Evolutionary conservation across 1,140 invertebrate species (phyloP), one percentile per base, ranked within the genome.

Genomic region (Branchinecta lindahli): DNA sequence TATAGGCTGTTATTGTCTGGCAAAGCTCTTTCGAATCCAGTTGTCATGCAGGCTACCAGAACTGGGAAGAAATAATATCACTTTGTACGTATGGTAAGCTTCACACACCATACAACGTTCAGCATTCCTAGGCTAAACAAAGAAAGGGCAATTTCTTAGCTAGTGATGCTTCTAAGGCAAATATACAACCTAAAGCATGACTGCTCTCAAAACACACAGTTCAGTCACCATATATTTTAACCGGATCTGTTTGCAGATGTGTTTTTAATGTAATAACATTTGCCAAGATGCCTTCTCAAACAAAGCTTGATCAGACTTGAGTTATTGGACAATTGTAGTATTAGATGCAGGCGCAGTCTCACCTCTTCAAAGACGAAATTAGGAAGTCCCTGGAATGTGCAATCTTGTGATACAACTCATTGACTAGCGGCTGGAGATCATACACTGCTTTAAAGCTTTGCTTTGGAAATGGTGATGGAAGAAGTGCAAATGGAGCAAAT

Each of bases 371-470:
- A 67, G 85, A 85, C 45, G 85, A 80, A 15, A 82, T 81, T 8
- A 97, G 80, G 79, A 96, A 96, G 67, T 87, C 83, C 75, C 87
- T 81, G 81, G 94, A 86, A 79, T 93, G 85, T 8, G 93, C 89
- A 65, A 96, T 88, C 80, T 86, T 87, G 76, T 96, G 92, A 80
- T 94, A 89, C 4, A 97, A 79, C 75, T 88, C 83, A 81, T 96
- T 95, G 8, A 96, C 81, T 46, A 87, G 80, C 9, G 82, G 80
- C 78, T 94, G 92, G 61, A 92, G 79, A 52, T 83, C 80, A 20
- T 20, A 61, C 10, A 87, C 79, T 2, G 88, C 90, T 77, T 88
- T 86, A 77, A 94, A 94, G 76, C 90, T 85, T 44, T 82, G 80
- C 70, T 82, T 81, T 0, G 92, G 91, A 78, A 94, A 92, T 9